Evolutionary conservation across 1,140 invertebrate genomes (phyloP).

Genomic region (Diorhabda carinulata): DNA sequence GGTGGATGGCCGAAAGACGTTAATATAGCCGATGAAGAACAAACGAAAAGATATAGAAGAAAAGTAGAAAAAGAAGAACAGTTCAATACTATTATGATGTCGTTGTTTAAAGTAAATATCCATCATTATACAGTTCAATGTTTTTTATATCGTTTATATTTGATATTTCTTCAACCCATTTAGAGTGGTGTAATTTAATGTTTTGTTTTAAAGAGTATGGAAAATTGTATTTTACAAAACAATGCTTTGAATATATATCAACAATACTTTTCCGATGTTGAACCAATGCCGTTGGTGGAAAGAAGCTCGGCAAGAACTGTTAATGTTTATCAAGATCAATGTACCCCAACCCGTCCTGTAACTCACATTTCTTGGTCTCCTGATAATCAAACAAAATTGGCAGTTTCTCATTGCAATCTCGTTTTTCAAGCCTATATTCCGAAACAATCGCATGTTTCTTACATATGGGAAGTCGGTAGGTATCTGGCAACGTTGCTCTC

Average conservation of each 20-base stretch:
- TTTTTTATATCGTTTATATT: neutral
- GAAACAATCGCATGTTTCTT: constrained; percentile 65
- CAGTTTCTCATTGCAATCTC: constrained; percentile 83
- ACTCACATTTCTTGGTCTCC: constrained; percentile 87
- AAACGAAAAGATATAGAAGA: constrained; percentile 79
- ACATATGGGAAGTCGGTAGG: constrained; percentile 88
- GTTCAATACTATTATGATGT: constrained; percentile 80
- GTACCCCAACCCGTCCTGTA: constrained; percentile 69
- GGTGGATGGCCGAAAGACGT: constrained; percentile 97
- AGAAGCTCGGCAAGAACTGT: constrained; percentile 73
- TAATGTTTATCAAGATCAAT: constrained; percentile 71
- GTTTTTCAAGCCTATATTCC: constrained; percentile 68
- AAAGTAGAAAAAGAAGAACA: constrained; percentile 96
- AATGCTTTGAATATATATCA: constrained; percentile 91
- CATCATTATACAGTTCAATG: too few species aligned
- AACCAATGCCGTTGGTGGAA: constrained; percentile 62
- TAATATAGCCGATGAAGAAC: constrained; percentile 84
- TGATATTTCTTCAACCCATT: neutral
- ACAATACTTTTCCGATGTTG: constrained; percentile 74
- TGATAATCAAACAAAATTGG: constrained; percentile 76
- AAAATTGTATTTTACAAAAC: constrained; percentile 86
- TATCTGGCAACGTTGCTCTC: constrained; percentile 20
- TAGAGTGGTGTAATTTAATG: constrained; percentile 3
- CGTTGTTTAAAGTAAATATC: constrained; percentile 59
- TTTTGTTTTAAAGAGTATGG: constrained; percentile 63